Percentiles rank a stretch among this genome's conserved stretches.
Evolutionary conservation across 2,888 invertebrate species (phyloP).

Genomic region (Ariolimax columbianus): DNA sequence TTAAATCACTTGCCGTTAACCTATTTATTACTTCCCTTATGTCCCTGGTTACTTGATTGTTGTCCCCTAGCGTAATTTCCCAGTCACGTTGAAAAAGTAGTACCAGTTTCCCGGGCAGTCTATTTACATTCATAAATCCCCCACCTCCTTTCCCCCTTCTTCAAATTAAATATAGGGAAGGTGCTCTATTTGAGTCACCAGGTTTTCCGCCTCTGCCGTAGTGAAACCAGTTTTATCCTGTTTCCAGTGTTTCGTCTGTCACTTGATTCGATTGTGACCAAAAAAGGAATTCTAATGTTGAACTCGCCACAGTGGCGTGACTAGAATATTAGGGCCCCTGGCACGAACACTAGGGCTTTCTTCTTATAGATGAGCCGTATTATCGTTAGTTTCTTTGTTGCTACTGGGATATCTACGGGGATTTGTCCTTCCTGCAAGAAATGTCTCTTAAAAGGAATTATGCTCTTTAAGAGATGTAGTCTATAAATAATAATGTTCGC

Average conservation of each 20-base stretch:
- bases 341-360: too few relatives aligned
- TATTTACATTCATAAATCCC: background rate
- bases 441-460: too few relatives aligned
- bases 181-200: background rate
- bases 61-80: background rate
- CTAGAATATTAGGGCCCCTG: too few relatives aligned
- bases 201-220: background rate
- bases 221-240: conserved; percentile 9
- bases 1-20: too few relatives aligned
- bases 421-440: too few relatives aligned
- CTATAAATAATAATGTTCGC: too few relatives aligned
- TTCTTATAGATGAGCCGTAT: too few relatives aligned
- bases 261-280: background rate
- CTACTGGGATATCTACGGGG: too few relatives aligned
- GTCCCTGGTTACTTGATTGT: background rate
- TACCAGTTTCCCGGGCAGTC: background rate
- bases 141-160: too few relatives aligned
- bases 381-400: too few relatives aligned
- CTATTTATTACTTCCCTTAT: background rate
- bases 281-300: background rate
- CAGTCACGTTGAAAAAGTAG: background rate
- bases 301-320: too few relatives aligned
- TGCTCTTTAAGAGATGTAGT: too few relatives aligned
- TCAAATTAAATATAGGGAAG: background rate
- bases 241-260: background rate